Evolutionary conservation across 2,888 invertebrate genomes (phyloP), one percentile per base, ranked within the genome.

Genomic region (Erebia aethiops): DNA sequence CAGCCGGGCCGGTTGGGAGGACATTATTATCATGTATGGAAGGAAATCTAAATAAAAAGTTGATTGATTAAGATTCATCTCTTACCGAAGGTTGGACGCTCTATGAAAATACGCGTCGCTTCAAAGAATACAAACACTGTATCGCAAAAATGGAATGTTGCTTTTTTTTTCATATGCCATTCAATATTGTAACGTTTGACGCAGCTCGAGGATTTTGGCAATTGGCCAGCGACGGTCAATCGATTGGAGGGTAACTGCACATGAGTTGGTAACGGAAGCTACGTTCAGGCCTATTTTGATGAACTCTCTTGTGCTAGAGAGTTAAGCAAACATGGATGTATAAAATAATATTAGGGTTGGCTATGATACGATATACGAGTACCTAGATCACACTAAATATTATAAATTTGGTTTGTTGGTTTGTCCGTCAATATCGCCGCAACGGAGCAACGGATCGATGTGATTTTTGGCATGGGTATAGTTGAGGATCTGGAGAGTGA

Each of bases 191-290:
- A 77, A 76, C 81, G 21, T 82, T 81, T 83, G 84, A 87, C 84
- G 84, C 81, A 81, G 75, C 81, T 75, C 74, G 77, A 80, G 80
- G 75, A 79, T 78, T 1, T 81, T 86, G 87, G 87, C 85, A 75
- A 54, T 71, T 71, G 56, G 71, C 87, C 88, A 87, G 80, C 76
- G 75, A 78, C 75, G 75, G 78, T 78, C 81, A 81, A 85, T 87
- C 86, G 85, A 87, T n/a, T 82, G 77, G 75, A 51, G 16, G 46
- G 49, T 13, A 58, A 58, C 18, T 21, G n/a, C 35, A 49, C n/a
- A 49, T 26, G 13, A 16, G 26, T 26, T 43, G 54, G 21, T 43
- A 21, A 9, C 7, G 4, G 26, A 57, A 26, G 56, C 56, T 57
- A 18, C 54, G 10, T 54, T 54, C 54, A 54, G 16, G 16, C 16